phyloP scores from a whole-genome alignment of 2,113 vertebrate species.

The Datnioides undecimradiatus region DNA sequence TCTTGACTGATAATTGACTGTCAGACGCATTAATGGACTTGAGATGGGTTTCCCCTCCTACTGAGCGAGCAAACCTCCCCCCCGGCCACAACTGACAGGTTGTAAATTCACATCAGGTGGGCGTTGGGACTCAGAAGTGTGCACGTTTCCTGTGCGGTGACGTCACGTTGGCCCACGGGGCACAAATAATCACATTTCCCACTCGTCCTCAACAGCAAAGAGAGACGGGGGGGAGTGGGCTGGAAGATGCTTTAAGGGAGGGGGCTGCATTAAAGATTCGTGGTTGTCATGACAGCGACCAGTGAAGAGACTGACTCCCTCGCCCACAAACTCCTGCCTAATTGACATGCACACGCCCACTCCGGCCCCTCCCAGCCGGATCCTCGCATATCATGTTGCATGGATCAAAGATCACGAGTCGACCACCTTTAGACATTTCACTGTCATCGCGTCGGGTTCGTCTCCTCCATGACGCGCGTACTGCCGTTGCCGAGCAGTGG shows the following conservation, averaged over 20 bases:
- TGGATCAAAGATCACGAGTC: conserved; percentile 35
- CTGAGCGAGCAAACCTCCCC: neutral
- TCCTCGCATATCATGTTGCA: conserved; percentile 9
- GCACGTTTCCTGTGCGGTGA: conserved; percentile 16
- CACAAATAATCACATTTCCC: conserved; percentile 54
- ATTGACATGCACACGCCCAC: conserved; percentile 53
- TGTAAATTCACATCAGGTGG: conserved; percentile 35
- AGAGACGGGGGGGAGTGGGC: conserved; percentile 47
- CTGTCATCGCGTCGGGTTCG: neutral
- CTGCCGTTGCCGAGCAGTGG: neutral
- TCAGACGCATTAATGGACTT: conserved; percentile 26
- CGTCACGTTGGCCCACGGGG: conserved; percentile 17
- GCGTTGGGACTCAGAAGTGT: neutral
- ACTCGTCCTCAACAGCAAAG: neutral
- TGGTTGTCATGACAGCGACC: conserved; percentile 72
- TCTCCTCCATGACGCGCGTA: neutral
- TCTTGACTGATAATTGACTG: conserved; percentile 18
- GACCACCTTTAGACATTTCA: conserved; percentile 17
- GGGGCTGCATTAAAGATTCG: conserved; percentile 26
- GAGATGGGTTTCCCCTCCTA: conserved; percentile 14
- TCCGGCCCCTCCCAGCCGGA: conserved; percentile 8
- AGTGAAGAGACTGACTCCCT: conserved; percentile 44
- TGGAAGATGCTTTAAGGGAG: neutral
- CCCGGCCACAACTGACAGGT: neutral
- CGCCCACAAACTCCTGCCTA: conserved; percentile 44